Conservation (phyloP, 2,797 vertebrate genomes). For the Sebastes hubbsi region DNA sequence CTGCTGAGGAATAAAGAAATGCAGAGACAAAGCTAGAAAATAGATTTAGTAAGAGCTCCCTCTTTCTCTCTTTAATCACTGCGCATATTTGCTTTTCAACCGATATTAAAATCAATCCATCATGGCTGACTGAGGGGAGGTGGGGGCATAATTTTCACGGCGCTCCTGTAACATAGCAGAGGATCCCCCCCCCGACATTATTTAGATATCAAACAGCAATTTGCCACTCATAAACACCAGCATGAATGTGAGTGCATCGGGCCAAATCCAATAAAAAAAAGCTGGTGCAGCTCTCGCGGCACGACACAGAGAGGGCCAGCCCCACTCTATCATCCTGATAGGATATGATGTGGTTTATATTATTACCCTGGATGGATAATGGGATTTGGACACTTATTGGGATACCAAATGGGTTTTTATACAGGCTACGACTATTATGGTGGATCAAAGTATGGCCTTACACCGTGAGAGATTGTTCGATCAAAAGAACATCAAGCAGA, state of each 20-base stretch:
- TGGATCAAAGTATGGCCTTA: constrained; percentile 57
- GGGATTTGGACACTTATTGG: constrained; percentile 70
- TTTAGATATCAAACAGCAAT: constrained; percentile 80
- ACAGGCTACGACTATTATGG: constrained; percentile 50
- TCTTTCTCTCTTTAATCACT: constrained; percentile 69
- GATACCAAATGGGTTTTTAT: constrained; percentile 58
- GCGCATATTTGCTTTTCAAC: constrained; percentile 66
- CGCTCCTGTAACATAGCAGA: constrained; percentile 46
- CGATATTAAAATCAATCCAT: constrained; percentile 86
- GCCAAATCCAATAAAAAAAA: constrained; percentile 74
- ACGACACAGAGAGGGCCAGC: constrained; percentile 46
- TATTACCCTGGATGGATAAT: constrained; percentile 72
- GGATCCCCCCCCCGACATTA: constrained; percentile 55
- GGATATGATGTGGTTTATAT: constrained; percentile 72
- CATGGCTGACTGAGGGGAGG: constrained; percentile 65
- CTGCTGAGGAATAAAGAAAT: constrained; percentile 11
- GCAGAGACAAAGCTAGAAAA: constrained; percentile 36
- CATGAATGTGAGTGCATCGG: constrained; percentile 50
- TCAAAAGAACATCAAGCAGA: constrained; percentile 61
- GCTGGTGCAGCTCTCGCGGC: constrained; percentile 48
- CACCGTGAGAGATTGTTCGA: constrained; percentile 46
- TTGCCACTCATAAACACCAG: constrained; percentile 75
- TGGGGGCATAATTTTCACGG: constrained; percentile 34
- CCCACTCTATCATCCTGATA: constrained; percentile 74
- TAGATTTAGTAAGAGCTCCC: constrained; percentile 47